A percentile compares a stretch with the other conserved stretches of the same genome.
Conservation (phyloP, 37 sponge, comb jelly and placozoan species). For the Oscarella lobularis region DNA sequence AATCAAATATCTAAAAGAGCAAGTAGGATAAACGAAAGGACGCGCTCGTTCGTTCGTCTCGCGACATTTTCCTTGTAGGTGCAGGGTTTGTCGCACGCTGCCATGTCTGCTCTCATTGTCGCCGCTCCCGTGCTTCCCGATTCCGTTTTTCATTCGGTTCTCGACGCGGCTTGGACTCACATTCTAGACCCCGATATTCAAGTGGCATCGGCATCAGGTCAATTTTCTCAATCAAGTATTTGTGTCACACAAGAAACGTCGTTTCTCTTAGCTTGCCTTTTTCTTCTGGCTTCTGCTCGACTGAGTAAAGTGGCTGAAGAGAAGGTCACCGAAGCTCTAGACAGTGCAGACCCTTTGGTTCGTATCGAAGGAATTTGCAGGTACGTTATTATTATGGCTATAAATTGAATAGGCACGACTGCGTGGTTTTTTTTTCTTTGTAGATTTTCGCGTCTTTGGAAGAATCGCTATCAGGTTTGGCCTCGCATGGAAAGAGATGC, state of each 20-base stretch:
- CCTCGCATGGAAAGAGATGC: conserved; percentile 27
- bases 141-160: background rate
- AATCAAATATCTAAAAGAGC: background rate
- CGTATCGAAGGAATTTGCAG: background rate
- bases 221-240: too few relatives aligned
- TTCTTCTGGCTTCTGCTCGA: background rate
- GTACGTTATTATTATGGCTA: background rate
- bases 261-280: conserved; percentile 2
- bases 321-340: background rate
- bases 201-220: conserved; percentile 30
- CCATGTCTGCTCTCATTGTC: background rate
- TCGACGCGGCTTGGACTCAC: conserved; percentile 26
- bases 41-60: too few relatives aligned
- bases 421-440: background rate
- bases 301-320: background rate
- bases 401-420: background rate
- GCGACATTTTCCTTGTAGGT: background rate
- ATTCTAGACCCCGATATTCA: conserved; percentile 38
- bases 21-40: too few relatives aligned
- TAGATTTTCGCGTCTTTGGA: conserved; percentile 13
- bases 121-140: background rate
- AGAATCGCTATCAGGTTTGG: conserved; percentile 27
- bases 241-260: too few relatives aligned
- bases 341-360: background rate
- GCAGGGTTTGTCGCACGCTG: background rate